Evolutionary conservation across 1,140 invertebrate genomes (phyloP), one percentile per base, ranked within the genome.

Genomic region (Streblospio benedicti): DNA sequence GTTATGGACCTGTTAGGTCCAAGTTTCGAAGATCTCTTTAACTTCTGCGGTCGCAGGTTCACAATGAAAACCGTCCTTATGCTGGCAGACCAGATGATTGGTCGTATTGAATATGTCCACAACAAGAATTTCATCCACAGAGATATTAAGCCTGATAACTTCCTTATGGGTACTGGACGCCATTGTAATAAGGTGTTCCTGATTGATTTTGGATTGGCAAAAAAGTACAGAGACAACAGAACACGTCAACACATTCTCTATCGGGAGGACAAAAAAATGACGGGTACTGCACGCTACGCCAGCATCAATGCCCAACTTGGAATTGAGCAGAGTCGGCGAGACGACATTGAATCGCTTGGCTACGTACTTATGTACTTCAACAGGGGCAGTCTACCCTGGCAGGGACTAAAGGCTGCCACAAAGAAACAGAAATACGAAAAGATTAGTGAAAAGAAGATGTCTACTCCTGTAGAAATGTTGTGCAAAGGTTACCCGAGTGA

Each of bases 361-460:
- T 97, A 96, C 77, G 91, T 96, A 62, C 86, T 96, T 69, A 95
- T 97, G 92, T 96, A 96, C 80, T 96, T 96, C 77, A 84, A 85
- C 80, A 83, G 91, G 66, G 91, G 91, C 54, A 88, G 87, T 60
- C 80, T 97, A 68, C 93, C 93, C 25, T 96, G 91, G 91, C 91
- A 94, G 80, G 91, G 91, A 51, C 82, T 94, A 60, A 91, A 91
- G 78, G 93, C 92, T 60, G 90, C 89, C 50, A 96, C 88, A 12
- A 96, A 96, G 80, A 93, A 93, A 76, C 92, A 96, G 75, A 96
- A 96, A 72, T 96, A 96, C 78, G 93, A 96, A 77, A 90, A 92
- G 78, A 96, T 96, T 72, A 93, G 90, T 78, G 93, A 96, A 79
- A 94, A 95, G 80, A 96, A 96, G 80, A 95, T 96, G 91, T 93